Conservation (phyloP, 2,113 vertebrate genomes). For the Agapornis roseicollis region DNA sequence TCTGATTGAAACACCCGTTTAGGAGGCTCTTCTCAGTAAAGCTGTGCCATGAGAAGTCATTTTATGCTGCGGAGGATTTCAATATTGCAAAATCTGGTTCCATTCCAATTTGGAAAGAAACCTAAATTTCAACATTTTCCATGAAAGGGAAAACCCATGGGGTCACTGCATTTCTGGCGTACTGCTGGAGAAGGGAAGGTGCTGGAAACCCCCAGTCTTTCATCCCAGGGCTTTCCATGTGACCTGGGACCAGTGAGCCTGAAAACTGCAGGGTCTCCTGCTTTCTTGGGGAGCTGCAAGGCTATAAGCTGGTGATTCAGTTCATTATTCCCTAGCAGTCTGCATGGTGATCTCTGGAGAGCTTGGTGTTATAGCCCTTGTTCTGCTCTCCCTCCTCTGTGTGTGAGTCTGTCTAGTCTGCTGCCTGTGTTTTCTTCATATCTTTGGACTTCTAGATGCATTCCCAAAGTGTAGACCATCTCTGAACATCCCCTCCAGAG, state of each 20-base stretch:
- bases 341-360: neutral
- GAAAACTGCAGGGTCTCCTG: neutral
- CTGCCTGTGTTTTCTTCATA: neutral
- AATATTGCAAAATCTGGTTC: constrained; percentile 26
- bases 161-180: constrained; percentile 11
- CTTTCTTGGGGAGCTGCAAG: neutral
- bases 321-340: neutral
- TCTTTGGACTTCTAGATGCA: neutral
- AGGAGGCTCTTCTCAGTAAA: neutral
- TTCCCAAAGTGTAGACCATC: neutral
- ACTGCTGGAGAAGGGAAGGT: neutral
- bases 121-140: constrained; percentile 12
- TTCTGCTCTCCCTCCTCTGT: neutral
- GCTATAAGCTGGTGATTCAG: neutral
- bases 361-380: neutral
- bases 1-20: constrained; percentile 1
- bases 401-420: neutral
- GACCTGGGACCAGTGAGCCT: neutral
- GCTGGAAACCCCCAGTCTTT: neutral
- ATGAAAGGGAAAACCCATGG: constrained; percentile 11
- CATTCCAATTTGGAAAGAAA: constrained; percentile 35
- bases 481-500: neutral
- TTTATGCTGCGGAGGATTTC: neutral
- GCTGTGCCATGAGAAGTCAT: neutral
- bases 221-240: neutral